Evolutionary conservation across 2,113 vertebrate species (phyloP).

Genomic region (Coturnix japonica): DNA sequence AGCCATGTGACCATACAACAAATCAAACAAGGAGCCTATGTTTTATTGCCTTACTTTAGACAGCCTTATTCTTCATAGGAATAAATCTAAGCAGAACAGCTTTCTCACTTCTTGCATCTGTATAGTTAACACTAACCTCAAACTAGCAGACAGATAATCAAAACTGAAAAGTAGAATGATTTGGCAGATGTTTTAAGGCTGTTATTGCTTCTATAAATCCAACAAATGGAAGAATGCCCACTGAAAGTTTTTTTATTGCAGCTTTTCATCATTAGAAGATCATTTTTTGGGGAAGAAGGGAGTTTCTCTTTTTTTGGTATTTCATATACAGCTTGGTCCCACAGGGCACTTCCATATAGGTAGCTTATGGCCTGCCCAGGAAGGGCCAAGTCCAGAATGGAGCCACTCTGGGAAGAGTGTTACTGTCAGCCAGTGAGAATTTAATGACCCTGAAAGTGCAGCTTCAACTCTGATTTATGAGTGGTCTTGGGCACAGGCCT

Average conservation of each 20-base stretch:
- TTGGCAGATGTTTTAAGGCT: constrained; percentile 61
- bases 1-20: constrained; percentile 42
- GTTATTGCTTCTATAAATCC: constrained; percentile 52
- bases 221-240: constrained; percentile 20
- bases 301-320: neutral
- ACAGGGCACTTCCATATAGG: neutral
- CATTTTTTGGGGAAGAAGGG: neutral
- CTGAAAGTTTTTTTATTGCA: neutral
- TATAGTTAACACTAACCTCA: constrained; percentile 58
- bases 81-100: constrained; percentile 61
- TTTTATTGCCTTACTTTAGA: constrained; percentile 71
- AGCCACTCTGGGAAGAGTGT: neutral
- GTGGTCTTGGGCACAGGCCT: neutral
- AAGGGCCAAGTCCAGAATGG: neutral
- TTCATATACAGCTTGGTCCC: neutral
- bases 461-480: constrained; percentile 22
- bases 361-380: neutral
- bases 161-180: constrained; percentile 58
- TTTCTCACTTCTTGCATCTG: constrained; percentile 65
- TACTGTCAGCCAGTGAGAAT: neutral
- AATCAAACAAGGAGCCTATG: constrained; percentile 57
- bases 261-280: neutral
- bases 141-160: constrained; percentile 65
- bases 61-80: constrained; percentile 55
- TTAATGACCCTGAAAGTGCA: neutral